phyloP scores from a whole-genome alignment of 2,888 invertebrate species.

The Amblyjoppa fuscipennis region DNA sequence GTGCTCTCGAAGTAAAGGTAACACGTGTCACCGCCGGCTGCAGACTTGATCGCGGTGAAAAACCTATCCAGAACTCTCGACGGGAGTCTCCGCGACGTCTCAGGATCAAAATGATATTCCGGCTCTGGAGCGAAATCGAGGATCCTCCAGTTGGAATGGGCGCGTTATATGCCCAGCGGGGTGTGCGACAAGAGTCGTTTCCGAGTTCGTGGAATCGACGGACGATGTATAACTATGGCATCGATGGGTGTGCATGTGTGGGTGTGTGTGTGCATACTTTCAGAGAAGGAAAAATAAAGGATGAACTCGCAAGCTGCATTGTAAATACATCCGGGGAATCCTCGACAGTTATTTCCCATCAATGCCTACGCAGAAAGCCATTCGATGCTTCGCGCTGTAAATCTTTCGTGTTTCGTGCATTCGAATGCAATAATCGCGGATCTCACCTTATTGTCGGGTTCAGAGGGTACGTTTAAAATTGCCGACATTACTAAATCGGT shows the following conservation, averaged over 20 bases:
- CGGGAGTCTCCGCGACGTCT: constrained; percentile 47
- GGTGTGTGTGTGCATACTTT: constrained; percentile 35
- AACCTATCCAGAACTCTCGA: constrained; percentile 42
- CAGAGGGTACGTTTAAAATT: not conserved
- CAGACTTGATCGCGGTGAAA: constrained; percentile 41
- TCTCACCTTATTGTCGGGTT: not conserved
- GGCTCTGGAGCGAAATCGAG: constrained; percentile 59
- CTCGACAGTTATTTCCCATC: constrained; percentile 61
- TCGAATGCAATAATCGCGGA: not conserved
- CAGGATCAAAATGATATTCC: constrained; percentile 64
- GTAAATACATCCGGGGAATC: constrained; percentile 59
- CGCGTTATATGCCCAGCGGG: constrained; percentile 67
- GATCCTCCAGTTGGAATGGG: constrained; percentile 14
- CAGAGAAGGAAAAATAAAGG: constrained; percentile 33
- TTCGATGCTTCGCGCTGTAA: constrained; percentile 44
- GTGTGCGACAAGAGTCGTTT: constrained; percentile 60
- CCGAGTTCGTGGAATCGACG: constrained; percentile 71
- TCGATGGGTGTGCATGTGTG: constrained; percentile 18
- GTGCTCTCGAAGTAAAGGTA: constrained; percentile 63
- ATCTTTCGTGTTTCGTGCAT: constrained; percentile 27
- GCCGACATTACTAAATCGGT: not conserved
- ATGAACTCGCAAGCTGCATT: constrained; percentile 58
- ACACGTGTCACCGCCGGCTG: constrained; percentile 61
- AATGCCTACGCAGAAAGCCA: constrained; percentile 54
- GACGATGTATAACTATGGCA: not conserved